Conservation (phyloP, 92 coral and sea anemone genomes). For the Pocillopora meandrina region DNA sequence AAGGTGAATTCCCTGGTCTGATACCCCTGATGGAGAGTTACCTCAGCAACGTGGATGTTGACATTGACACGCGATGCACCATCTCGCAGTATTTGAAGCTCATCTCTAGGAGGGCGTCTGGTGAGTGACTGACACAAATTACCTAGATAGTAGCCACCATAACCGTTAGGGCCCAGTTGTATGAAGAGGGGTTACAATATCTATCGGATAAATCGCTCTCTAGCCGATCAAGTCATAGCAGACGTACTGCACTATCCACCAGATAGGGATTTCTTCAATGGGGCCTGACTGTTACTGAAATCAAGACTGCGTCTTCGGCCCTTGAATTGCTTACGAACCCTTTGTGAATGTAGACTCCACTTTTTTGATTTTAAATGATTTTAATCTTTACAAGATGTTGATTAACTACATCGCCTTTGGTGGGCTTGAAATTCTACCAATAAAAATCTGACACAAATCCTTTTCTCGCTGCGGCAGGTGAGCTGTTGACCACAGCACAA, state of each 20-base stretch:
- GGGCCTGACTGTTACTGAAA: too few species aligned
- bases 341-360: too few species aligned
- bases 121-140: constrained; percentile 39
- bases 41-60: constrained; percentile 91
- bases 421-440: neutral
- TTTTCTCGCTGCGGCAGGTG: constrained; percentile 53
- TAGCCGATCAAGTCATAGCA: neutral
- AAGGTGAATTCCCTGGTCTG: constrained; percentile 94
- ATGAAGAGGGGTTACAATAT: too few species aligned
- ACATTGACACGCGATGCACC: constrained; percentile 91
- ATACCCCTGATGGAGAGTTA: constrained; percentile 95
- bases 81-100: constrained; percentile 87
- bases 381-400: too few species aligned
- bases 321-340: too few species aligned
- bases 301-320: too few species aligned
- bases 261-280: too few species aligned
- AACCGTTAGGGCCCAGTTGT: too few species aligned
- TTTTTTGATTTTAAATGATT: too few species aligned
- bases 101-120: constrained; percentile 88
- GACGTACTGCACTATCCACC: too few species aligned
- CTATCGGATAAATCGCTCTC: neutral
- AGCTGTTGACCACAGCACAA: constrained; percentile 94
- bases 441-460: neutral
- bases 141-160: too few species aligned
- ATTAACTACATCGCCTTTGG: too few species aligned